Base-by-base conservation (phyloP, 2,797 vertebrate species). In the Falco cherrug region DNA sequence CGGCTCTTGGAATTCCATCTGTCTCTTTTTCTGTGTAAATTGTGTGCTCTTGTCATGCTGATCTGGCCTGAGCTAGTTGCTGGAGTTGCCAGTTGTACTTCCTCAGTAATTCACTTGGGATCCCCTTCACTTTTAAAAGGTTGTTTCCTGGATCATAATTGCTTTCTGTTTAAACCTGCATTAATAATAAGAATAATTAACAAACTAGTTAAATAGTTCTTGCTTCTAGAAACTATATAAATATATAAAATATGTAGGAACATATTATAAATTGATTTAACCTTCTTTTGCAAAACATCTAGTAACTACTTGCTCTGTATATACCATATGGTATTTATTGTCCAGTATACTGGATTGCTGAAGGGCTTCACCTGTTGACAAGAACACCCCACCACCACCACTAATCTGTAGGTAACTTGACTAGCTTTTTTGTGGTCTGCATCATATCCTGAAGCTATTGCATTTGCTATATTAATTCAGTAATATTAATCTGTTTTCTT, bases 351-450 rank as follows among this genome's bases (percentile, higher is more conserved):
- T 82, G 41, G 26, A 7, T 59, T 80, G 41, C 59, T 89, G 51
- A 67, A 54, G 28, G 28, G 15, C 39, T 70, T 76, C 35, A 35
- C 8, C 18, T 47, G n/a, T 47, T 91, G n/a, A 29, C 25, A 60
- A 45, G 35, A 86, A 7, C 15, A 19, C 1, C 1, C 3, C 3
- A 13, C 13, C 2, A 22, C 16, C 26, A 33, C 56, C 24, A 6
- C 11, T 28, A 19, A 19, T 65, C 19, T 29, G 14, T 21, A 47
- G 11, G 41, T 75, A 17, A 1, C 2, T 74, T 74, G 21, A 26
- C 15, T 65, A 5, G 13, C 74, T 67, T 10, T 37, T 37, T 35
- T 29, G 5, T 75, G 29, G 25, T 91, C 83, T 65, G 16, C 6
- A 7, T 65, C 19, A 2, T 18, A 33, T 70, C 57, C 39, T 63